Evolutionary conservation across 2,888 invertebrate species (phyloP).

Genomic region (Volucella zonaria): DNA sequence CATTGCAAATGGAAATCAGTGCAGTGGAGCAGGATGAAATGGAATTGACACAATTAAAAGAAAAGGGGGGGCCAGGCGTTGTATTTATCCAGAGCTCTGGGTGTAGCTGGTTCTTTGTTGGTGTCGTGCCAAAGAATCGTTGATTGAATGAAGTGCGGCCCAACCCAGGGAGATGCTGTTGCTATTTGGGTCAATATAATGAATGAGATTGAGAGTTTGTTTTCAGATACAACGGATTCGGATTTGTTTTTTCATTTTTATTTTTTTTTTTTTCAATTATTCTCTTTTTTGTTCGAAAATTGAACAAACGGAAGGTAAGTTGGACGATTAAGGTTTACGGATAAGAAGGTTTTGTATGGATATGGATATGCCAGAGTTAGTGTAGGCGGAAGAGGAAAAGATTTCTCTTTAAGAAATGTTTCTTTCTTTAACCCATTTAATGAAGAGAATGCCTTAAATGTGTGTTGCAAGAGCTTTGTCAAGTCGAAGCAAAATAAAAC

Average conservation of each 20-base stretch:
- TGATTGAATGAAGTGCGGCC: constrained; percentile 72
- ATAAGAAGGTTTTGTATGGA: constrained; percentile 52
- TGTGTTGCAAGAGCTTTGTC: neutral
- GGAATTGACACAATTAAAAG: constrained; percentile 72
- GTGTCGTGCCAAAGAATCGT: constrained; percentile 63
- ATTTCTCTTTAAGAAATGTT: constrained; percentile 58
- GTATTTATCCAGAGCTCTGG: constrained; percentile 24
- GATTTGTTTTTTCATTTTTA: too few relatives aligned
- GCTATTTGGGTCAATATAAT: constrained; percentile 72
- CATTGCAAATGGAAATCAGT: constrained; percentile 69
- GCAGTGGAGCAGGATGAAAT: constrained; percentile 73
- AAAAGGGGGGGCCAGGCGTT: constrained; percentile 57
- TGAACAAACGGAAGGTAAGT: constrained; percentile 71
- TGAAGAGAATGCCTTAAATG: constrained; percentile 1
- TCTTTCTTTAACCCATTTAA: constrained; percentile 1
- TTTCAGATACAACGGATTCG: constrained; percentile 15
- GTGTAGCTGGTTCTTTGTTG: constrained; percentile 6
- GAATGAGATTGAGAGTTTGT: constrained; percentile 71
- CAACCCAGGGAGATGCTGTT: constrained; percentile 57
- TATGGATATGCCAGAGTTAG: constrained; percentile 2
- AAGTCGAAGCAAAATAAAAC: constrained; percentile 2
- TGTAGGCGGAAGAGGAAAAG: constrained; percentile 61
- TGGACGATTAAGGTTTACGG: constrained; percentile 70
- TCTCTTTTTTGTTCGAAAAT: constrained; percentile 30
- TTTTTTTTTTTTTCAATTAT: constrained; percentile 9